Evolutionary conservation across 2,797 vertebrate species (phyloP), one percentile per base, ranked within the genome.

Genomic region (Myotis myotis): DNA sequence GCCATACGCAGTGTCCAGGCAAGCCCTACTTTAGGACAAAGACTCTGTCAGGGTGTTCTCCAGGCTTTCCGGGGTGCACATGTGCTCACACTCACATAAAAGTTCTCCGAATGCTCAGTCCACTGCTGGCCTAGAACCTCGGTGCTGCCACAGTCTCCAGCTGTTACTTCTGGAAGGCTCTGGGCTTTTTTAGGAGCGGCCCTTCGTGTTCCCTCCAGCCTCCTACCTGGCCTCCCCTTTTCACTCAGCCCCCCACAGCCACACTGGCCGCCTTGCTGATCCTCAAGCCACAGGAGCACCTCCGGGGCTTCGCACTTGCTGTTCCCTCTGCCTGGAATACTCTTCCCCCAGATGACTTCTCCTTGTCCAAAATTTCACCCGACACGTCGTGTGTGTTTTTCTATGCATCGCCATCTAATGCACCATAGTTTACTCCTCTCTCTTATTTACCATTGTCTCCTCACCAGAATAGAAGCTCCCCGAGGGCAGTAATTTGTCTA

Each of bases 81-180:
- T 13, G 0, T 4, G 6, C 49, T 51, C 47, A 87, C 19, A 8
- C 51, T 55, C 82, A 1, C 0, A 5, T 44, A 36, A 51, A 47
- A n/a, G 1, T 12, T 15, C 51, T 16, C 4, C 0, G 0, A 11
- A 12, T 7, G 6, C 28, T 49, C 36, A 60, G 76, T n/a, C 16
- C 28, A 16, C 76, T 30, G 82, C 83, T 71, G 47, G 22, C 41
- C 22, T 8, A 36, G 36, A 38, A 15, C 36, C 60, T n/a, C 10
- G 1, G 38, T 16, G 53, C 25, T 36, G n/a, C 28, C 6, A 16
- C 11, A 2, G 7, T 53, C 57, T 11, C 64, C 22, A 22, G 30
- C 49, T 84, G 5, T 79, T 57, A 8, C 81, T 82, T 74, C 17
- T 41, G 20, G 16, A 79, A 80, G 47, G 44, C 51, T 71, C 44